A percentile compares a stretch with the other conserved stretches of the same genome.
These are phyloP conservation scores for Mormyrops boulengeri DNA, from an alignment of 2,797 vertebrate genomes.

Conservation along the genomic window DNA sequence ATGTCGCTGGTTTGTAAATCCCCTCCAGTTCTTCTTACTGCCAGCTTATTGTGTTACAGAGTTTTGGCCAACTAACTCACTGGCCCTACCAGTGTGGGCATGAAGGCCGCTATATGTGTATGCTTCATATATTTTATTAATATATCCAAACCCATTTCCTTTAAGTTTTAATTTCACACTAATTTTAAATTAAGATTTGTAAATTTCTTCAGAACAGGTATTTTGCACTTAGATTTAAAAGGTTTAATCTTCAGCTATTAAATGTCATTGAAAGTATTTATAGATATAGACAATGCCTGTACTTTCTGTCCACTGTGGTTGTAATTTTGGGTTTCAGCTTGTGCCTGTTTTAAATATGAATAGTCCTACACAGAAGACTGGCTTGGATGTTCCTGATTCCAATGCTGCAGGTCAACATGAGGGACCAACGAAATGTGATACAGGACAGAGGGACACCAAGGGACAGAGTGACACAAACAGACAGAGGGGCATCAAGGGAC, in stretches of 20 bases:
- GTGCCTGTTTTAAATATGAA: neutral
- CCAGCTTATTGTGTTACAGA: neutral
- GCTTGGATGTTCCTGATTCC: neutral
- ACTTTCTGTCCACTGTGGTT: neutral
- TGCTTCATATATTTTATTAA: neutral
- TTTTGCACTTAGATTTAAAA: neutral
- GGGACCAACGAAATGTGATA: neutral
- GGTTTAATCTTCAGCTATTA: neutral
- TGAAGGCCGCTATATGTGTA: neutral
- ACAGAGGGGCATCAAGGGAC: neutral
- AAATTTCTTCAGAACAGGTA: neutral
- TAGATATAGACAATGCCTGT: neutral
- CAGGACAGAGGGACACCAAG: neutral
- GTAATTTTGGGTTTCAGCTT: neutral
- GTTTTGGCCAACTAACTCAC: neutral
- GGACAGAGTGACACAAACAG: neutral
- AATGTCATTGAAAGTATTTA: neutral
- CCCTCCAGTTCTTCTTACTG: slow-evolving; percentile 27
- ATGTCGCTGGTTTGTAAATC: slow-evolving; percentile 69
- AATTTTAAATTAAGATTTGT: neutral
- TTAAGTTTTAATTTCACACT: neutral
- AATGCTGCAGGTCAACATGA: neutral
- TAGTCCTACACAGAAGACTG: neutral
- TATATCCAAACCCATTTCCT: neutral
- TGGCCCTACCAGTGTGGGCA: neutral